Conservation (phyloP, 2,113 vertebrate species). For the Rhadina sibilatrix region DNA sequence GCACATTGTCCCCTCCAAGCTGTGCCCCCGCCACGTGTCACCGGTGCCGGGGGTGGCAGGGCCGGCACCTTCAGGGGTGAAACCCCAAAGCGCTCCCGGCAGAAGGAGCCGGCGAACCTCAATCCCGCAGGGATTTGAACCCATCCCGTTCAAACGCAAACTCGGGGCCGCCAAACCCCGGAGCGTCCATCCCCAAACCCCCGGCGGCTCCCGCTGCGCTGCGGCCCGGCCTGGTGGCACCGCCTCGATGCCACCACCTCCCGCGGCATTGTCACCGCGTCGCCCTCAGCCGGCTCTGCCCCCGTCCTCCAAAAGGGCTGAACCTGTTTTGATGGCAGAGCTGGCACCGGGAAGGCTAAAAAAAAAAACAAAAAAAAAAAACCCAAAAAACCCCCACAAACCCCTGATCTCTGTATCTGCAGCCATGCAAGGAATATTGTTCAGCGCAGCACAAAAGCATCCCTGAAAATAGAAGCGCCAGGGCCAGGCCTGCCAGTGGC, state of each 20-base stretch:
- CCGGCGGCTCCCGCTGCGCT: background rate
- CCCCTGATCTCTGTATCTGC: constrained; percentile 78
- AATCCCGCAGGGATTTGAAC: background rate
- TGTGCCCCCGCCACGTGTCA: rapidly evolving
- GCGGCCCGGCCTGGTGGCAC: background rate
- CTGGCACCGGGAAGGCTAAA: background rate
- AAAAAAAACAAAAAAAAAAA: background rate
- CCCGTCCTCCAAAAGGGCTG: background rate
- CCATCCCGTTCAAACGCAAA: background rate
- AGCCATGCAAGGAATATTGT: constrained; percentile 88
- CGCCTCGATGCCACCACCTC: background rate
- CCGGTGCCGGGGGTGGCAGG: background rate
- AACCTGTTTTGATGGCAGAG: background rate
- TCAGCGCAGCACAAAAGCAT: constrained; percentile 91
- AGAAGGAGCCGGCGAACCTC: background rate
- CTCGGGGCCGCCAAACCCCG: background rate
- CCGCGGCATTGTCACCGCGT: background rate
- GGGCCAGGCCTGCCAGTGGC: constrained; percentile 94
- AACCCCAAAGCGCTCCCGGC: background rate
- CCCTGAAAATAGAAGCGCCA: constrained; percentile 96
- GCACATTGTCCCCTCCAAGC: background rate
- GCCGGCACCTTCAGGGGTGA: background rate
- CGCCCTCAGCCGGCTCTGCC: background rate
- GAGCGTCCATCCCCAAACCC: background rate
- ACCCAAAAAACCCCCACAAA: background rate